These are phyloP conservation scores for Ctenosaura bakeri DNA, from an alignment of 2,797 vertebrate species.

Conservation along the genomic window DNA sequence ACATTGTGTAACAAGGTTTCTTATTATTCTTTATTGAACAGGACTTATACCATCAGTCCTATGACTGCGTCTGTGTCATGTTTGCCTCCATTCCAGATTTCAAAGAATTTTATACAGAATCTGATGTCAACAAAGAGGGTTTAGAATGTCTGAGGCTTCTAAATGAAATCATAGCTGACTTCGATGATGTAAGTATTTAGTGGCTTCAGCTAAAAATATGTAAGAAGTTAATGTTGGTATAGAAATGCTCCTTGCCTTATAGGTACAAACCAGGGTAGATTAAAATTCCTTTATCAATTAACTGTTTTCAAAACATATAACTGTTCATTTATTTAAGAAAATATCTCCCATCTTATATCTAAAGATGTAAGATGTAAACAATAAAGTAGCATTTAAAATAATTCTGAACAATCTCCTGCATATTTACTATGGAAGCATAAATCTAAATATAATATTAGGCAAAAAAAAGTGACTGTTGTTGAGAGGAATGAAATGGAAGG, in stretches of 20 bases:
- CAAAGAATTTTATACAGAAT: slow-evolving; percentile 98
- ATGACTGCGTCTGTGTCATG: slow-evolving; percentile 97
- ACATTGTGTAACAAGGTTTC: slow-evolving; percentile 66
- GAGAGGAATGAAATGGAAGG: no score
- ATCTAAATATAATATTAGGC: no score
- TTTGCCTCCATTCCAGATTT: slow-evolving; percentile 98
- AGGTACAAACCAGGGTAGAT: neutral
- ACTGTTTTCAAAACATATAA: neutral
- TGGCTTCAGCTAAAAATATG: slow-evolving; percentile 17
- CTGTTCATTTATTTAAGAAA: no score
- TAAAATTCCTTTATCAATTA: neutral
- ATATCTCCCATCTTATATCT: no score
- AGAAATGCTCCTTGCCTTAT: neutral
- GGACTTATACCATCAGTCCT: slow-evolving; percentile 97
- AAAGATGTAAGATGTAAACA: no score
- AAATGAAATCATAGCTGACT: slow-evolving; percentile 80
- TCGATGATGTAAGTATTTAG: slow-evolving; percentile 90
- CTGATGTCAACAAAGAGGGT: slow-evolving; percentile 97
- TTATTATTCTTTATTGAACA: slow-evolving; percentile 74
- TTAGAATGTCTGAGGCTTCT: slow-evolving; percentile 96
- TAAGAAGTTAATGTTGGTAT: slow-evolving; percentile 11
- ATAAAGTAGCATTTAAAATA: no score
- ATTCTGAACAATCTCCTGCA: no score
- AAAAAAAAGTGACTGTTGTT: neutral
- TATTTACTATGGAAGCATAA: neutral